Conservation (phyloP, 2,113 vertebrate genomes). For the Ammodytes dubius region DNA sequence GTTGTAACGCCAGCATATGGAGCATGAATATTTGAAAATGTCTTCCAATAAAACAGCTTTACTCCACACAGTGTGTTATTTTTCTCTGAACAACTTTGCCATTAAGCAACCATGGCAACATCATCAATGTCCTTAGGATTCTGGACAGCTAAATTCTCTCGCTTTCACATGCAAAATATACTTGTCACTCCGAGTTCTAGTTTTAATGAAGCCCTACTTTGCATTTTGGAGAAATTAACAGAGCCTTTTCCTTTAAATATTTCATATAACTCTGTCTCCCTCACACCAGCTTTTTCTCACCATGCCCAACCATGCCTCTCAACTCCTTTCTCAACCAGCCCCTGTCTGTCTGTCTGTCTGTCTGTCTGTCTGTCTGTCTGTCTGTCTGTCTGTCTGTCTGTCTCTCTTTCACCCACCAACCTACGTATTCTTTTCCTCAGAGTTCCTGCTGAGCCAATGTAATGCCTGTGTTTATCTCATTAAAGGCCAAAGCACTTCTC, state of each 20-base stretch:
- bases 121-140: constrained; percentile 35
- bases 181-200: constrained; percentile 31
- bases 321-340: too few species aligned
- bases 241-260: constrained; percentile 48
- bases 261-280: constrained; percentile 57
- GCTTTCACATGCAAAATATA: constrained; percentile 31
- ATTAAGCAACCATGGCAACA: constrained; percentile 26
- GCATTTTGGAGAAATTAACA: constrained; percentile 40
- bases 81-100: constrained; percentile 40
- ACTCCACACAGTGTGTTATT: constrained; percentile 31
- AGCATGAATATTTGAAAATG: constrained; percentile 65
- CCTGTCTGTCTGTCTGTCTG: not conserved
- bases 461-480: constrained; percentile 84
- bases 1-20: constrained; percentile 44
- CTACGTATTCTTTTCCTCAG: not conserved
- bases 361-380: constrained; percentile 12
- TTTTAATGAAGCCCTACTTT: constrained; percentile 49
- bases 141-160: constrained; percentile 1
- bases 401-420: constrained; percentile 41
- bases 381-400: not conserved
- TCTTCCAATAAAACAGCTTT: constrained; percentile 48
- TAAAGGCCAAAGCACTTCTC: constrained; percentile 69
- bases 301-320: not conserved
- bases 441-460: constrained; percentile 71
- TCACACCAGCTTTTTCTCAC: constrained; percentile 31